These are phyloP conservation scores for Paracyclopina nana DNA, from an alignment of 1,140 invertebrate genomes.

Conservation along the genomic window DNA sequence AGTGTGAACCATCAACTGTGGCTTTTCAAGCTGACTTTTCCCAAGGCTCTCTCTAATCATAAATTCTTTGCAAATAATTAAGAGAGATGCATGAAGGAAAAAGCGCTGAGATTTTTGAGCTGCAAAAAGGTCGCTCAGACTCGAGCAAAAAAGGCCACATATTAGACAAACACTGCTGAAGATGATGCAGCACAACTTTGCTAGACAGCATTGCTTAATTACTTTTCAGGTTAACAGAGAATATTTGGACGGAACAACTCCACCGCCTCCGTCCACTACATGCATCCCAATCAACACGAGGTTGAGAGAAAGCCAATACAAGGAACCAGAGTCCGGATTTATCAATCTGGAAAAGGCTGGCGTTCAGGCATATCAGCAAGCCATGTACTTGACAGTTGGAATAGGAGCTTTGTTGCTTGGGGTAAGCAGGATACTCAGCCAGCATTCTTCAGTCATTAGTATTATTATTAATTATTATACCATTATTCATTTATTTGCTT, in stretches of 20 bases:
- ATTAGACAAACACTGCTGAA: background rate
- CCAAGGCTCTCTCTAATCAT: background rate
- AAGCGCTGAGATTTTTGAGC: background rate
- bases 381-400: conserved; percentile 11
- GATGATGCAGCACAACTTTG: background rate
- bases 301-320: background rate
- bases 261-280: background rate
- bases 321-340: background rate
- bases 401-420: background rate
- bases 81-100: too few species aligned
- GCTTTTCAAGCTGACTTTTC: background rate
- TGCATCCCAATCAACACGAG: conserved; percentile 1
- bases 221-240: conserved; percentile 10
- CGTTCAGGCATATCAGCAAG: conserved; percentile 4
- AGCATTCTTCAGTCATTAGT: background rate
- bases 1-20: background rate
- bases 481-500: too few species aligned
- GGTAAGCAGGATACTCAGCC: background rate
- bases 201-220: background rate
- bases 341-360: background rate
- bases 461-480: background rate
- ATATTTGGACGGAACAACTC: conserved; percentile 2
- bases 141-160: background rate
- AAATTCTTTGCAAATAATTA: too few species aligned
- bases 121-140: background rate